These are phyloP conservation scores for Coregonus ussuriensis DNA, from an alignment of 2,797 vertebrate genomes.

Conservation along the genomic window DNA sequence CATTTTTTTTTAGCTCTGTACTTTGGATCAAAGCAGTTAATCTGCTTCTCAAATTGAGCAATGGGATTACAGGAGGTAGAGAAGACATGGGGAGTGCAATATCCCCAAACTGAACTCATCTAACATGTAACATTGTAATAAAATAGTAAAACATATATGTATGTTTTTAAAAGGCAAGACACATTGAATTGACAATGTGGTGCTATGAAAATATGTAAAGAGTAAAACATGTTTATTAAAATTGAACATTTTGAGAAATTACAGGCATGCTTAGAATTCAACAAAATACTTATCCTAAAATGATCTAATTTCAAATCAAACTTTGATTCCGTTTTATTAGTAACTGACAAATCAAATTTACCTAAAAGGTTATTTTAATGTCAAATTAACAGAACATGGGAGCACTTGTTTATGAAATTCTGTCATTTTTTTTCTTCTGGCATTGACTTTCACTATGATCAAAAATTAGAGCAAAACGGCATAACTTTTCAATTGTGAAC, in stretches of 20 bases:
- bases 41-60: background rate
- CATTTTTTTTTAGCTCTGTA: too few species aligned
- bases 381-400: background rate
- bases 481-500: background rate
- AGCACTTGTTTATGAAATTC: background rate
- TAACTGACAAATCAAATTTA: background rate
- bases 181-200: background rate
- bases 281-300: background rate
- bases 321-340: background rate
- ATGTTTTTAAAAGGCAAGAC: background rate
- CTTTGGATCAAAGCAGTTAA: background rate
- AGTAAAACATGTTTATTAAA: background rate
- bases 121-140: background rate
- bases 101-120: background rate
- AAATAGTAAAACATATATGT: background rate
- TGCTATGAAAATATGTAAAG: background rate
- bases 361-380: background rate
- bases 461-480: background rate
- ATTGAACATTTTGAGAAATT: background rate
- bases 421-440: background rate
- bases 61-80: background rate
- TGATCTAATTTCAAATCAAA: background rate
- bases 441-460: background rate
- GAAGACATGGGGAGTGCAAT: background rate
- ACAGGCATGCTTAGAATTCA: background rate